A percentile compares a stretch with the other conserved stretches of the same genome.
phyloP scores from a whole-genome alignment of 2,797 vertebrate genomes.

The Sebastes ruberrimus region DNA sequence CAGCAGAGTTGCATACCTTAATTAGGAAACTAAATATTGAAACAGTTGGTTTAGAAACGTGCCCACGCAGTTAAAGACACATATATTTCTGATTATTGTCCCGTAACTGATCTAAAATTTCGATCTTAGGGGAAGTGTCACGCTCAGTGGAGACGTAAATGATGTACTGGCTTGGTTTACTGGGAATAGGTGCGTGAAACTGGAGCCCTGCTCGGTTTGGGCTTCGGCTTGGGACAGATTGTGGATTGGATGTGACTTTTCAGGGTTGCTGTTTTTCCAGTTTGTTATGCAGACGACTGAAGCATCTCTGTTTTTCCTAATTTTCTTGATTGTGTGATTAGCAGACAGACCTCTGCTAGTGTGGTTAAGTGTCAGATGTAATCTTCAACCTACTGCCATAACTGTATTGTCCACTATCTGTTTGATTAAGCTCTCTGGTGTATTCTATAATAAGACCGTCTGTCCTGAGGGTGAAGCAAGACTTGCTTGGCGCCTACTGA shows the following conservation, averaged over 20 bases:
- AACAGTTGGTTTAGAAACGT: constrained; percentile 7
- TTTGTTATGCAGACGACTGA: constrained; percentile 19
- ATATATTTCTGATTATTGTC: background rate
- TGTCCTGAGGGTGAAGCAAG: background rate
- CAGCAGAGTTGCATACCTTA: background rate
- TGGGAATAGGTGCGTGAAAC: constrained; percentile 16
- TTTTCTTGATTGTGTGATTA: background rate
- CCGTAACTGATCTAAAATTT: constrained; percentile 5
- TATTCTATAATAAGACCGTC: constrained; percentile 5
- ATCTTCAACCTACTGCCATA: background rate
- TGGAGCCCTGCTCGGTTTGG: constrained; percentile 2
- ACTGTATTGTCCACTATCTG: background rate
- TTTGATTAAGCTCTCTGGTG: constrained; percentile 1
- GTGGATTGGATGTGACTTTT: constrained; percentile 25
- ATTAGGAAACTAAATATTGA: constrained; percentile 32
- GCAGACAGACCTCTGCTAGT: background rate
- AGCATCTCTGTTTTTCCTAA: background rate
- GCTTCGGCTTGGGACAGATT: constrained; percentile 27
- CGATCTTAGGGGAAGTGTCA: background rate
- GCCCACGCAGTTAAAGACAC: background rate
- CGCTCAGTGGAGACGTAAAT: constrained; percentile 5
- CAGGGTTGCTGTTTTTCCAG: constrained; percentile 3
- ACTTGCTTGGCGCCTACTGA: background rate
- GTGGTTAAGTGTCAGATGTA: background rate
- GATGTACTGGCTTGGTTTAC: constrained; percentile 7